These are phyloP conservation scores for Antedon mediterranea DNA, from an alignment of 53 echinoderm and acorn worm species.

Conservation along the genomic window DNA sequence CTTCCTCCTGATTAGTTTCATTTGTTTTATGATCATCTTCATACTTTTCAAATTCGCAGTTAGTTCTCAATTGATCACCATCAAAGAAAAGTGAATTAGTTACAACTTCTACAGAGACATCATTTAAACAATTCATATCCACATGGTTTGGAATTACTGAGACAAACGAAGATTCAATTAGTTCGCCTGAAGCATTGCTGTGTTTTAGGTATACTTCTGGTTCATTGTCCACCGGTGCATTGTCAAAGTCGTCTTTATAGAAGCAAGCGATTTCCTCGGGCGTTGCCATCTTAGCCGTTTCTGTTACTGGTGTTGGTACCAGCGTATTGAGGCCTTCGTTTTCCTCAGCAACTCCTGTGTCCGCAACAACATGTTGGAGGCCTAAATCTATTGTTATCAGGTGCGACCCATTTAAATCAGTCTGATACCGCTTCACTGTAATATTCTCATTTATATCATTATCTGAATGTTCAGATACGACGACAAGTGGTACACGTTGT, in stretches of 20 bases:
- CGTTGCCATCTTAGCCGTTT: neutral
- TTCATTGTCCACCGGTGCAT: too few relatives aligned
- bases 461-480: neutral
- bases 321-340: neutral
- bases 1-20: neutral
- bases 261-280: neutral
- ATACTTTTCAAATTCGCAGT: too few relatives aligned
- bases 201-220: neutral
- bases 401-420: neutral
- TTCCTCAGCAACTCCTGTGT: neutral
- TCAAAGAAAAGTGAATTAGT: neutral
- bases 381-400: neutral
- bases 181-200: neutral
- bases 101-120: too few relatives aligned
- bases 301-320: neutral
- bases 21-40: too few relatives aligned
- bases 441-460: neutral
- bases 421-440: neutral
- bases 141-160: neutral
- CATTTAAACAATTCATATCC: too few relatives aligned
- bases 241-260: neutral
- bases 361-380: neutral
- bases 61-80: neutral
- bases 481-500: neutral
- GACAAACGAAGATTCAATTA: neutral